Evolutionary conservation across 2,797 vertebrate species (phyloP), one percentile per base, ranked within the genome.

Genomic region (Coregonus sp.): DNA sequence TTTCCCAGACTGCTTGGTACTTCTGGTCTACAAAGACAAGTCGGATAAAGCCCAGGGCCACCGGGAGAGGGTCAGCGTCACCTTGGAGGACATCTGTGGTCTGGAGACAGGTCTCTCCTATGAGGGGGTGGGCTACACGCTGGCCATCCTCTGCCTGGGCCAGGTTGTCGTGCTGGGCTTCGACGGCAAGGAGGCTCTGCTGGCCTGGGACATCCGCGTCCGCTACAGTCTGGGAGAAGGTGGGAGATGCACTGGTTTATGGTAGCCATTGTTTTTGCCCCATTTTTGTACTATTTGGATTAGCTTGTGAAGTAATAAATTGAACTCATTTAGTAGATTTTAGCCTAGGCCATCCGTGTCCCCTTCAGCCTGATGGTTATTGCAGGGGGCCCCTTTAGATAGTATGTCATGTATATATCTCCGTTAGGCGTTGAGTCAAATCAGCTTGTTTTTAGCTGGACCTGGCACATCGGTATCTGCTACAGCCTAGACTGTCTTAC

Each of bases 21-120:
- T 92, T 74, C 85, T 91, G 80, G 86, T 90, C 47, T 92, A 86
- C 18, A 92, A 91, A 80, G 90, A 92, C 87, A 92, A 91, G 83
- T 87, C 93, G 0, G 96, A 97, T 74, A 95, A 95, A 54, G 87
- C 85, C 1, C 95, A 94, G 81, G 96, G 97, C 71, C 92, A 93
- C 59, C 95, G 94, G 88, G 97, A 98, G 86, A 93, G 93, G 75
- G 94, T 89, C 92, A 95, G 95, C 51, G 73, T 98, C 87, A 96
- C 93, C 61, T 91, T 99, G 94, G 96, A 98, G 92, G 96, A 97
- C 90, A 97, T 99, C 92, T 99, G 97, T 1, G 98, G 97, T 47
- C 92, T 99, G 89, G 97, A 99, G 80, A 92, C 91, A 0, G 95
- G 95, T 73, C 94, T 95, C 76, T 91, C 93, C 73, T 94, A 94